Conservation (phyloP, 23 tunicate genomes). For the Trididemnum clinides region DNA sequence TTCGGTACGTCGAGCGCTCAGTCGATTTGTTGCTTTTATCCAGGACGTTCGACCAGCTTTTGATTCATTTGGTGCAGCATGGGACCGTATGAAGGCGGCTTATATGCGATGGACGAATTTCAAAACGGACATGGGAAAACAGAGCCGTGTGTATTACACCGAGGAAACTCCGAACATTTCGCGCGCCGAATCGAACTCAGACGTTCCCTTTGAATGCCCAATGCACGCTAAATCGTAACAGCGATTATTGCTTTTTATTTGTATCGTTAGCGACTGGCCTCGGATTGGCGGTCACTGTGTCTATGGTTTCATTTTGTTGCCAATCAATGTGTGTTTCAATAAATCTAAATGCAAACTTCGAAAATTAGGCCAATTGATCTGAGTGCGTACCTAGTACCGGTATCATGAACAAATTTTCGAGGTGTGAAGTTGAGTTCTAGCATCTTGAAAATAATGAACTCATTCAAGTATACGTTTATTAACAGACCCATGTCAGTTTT, state of each 20-base stretch:
- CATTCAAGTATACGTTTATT: too few relatives aligned
- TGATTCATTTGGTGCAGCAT: conserved; percentile 68
- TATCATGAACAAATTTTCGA: background rate
- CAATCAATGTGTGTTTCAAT: too few relatives aligned
- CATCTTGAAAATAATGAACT: too few relatives aligned
- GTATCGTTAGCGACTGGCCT: too few relatives aligned
- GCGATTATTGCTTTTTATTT: background rate
- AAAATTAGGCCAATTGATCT: too few relatives aligned
- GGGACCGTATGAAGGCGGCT: conserved; percentile 82
- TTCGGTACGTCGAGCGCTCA: too few relatives aligned
- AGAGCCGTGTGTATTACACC: conserved; percentile 57
- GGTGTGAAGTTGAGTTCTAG: background rate
- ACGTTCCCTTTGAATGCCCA: conserved; percentile 79
- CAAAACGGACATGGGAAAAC: conserved; percentile 15
- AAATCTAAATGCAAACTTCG: too few relatives aligned
- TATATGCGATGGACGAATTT: conserved; percentile 79
- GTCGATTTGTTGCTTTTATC: too few relatives aligned
- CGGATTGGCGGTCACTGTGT: too few relatives aligned
- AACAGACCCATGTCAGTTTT: too few relatives aligned
- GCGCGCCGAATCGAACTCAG: background rate
- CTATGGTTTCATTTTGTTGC: too few relatives aligned
- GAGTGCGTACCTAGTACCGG: background rate
- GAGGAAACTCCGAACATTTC: conserved; percentile 11
- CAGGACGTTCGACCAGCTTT: conserved; percentile 92
- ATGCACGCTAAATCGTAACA: conserved; percentile 75